A percentile compares a stretch with the other conserved stretches of the same genome.
Evolutionary conservation across 2,113 vertebrate genomes (phyloP).

Genomic region (Poecilia latipinna): DNA sequence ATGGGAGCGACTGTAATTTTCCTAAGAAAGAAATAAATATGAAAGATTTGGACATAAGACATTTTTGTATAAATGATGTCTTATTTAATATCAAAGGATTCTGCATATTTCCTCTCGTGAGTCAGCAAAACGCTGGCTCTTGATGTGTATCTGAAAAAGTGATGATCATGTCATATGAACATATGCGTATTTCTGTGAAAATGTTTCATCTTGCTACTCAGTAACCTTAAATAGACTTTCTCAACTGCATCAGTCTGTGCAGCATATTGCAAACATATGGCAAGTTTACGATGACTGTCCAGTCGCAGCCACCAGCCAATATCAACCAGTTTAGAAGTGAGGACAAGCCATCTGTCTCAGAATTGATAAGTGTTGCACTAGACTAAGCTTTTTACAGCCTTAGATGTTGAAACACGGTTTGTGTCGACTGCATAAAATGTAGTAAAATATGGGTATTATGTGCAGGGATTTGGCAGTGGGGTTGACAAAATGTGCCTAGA

Average conservation of each 20-base stretch:
- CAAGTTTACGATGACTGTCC: conserved; percentile 68
- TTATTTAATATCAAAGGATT: neutral
- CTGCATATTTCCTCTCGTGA: neutral
- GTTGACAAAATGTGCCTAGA: conserved; percentile 10
- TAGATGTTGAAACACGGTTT: conserved; percentile 25
- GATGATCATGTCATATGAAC: conserved; percentile 48
- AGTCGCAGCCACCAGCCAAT: conserved; percentile 62
- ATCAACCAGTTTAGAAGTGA: conserved; percentile 66
- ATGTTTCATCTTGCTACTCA: conserved; percentile 50
- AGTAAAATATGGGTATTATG: conserved; percentile 6
- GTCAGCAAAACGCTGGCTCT: conserved; percentile 5
- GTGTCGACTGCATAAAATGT: conserved; percentile 8
- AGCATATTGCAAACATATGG: conserved; percentile 75
- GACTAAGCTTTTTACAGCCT: conserved; percentile 38
- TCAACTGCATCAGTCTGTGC: conserved; percentile 63
- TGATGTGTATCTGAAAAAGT: conserved; percentile 38
- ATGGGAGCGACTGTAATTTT: conserved; percentile 25
- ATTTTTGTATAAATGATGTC: neutral
- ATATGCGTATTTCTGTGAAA: conserved; percentile 61
- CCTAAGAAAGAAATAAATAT: conserved; percentile 1
- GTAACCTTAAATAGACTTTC: conserved; percentile 59
- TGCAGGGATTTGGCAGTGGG: neutral
- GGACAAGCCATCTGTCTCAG: conserved; percentile 71
- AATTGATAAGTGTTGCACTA: conserved; percentile 42
- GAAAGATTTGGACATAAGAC: neutral